Evolutionary conservation across 2,113 vertebrate species (phyloP), one percentile per base, ranked within the genome.

Genomic region (Tupaia chinensis): DNA sequence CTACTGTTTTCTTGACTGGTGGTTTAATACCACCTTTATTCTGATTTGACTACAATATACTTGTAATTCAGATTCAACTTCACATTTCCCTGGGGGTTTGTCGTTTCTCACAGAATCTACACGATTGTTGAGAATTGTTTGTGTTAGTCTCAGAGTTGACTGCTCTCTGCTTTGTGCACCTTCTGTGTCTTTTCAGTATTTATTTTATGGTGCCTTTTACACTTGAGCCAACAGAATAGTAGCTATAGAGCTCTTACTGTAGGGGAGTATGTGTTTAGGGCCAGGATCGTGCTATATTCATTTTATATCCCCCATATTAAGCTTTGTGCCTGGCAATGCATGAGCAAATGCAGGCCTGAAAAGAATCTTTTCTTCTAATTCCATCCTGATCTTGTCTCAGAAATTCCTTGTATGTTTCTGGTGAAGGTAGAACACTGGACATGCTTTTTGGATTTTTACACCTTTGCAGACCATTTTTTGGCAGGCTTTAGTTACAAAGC

Each of bases 391-490:
- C 53, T 27, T 89, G 34, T 89, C 9, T 81, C 80, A 72, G 72
- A 95, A 92, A 91, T 89, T 85, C 56, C 61, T 78, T 60, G 16
- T 16, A 20, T 91, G 54, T 92, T 93, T 91, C 61, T 29, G 3
- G 58, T 32, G 56, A 95, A 79, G 56, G 34, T 22, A 73, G 32
- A 68, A 89, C 87, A 79, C 85, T 68, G 20, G 29, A 93, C 66
- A 78, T 73, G 5, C 25, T 78, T 91, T 44, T 56, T 83, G 74
- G 74, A 68, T 29, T 76, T 65, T 72, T 77, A 86, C 3, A 87
- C 61, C 70, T 95, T 93, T 93, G 29, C 34, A 25, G 78, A 56
- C 81, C 22, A 32, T 60, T 84, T 84, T 74, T 92, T 72, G 44
- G 58, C 68, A 85, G 63, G 7, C n/a, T 68, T 93, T 13, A 58